Conservation (phyloP, 2,113 vertebrate genomes). For the Emberiza fucata region DNA sequence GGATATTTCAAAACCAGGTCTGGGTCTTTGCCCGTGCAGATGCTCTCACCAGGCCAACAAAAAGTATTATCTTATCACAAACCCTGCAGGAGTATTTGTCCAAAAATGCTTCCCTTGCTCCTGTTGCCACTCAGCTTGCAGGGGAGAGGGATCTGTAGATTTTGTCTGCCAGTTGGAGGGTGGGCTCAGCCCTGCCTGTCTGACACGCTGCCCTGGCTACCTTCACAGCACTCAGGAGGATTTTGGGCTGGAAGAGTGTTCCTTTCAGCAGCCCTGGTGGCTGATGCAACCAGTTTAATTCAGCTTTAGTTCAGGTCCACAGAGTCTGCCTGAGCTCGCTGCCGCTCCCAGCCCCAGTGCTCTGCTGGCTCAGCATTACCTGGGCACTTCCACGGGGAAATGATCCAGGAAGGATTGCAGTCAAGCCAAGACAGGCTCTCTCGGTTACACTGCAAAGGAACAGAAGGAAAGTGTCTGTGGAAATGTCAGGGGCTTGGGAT, state of each 20-base stretch:
- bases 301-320: not conserved
- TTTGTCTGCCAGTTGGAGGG: not conserved
- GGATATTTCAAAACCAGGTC: rapidly evolving
- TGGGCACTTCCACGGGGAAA: not conserved
- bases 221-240: not conserved
- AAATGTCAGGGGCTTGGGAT: not conserved
- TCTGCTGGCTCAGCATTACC: conserved; percentile 35
- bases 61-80: not conserved
- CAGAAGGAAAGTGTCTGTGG: not conserved
- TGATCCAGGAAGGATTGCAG: not conserved
- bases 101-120: not conserved
- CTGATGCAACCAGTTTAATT: not conserved
- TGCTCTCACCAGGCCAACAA: not conserved
- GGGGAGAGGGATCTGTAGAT: not conserved
- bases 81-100: not conserved
- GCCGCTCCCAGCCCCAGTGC: not conserved
- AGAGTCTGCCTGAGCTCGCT: not conserved
- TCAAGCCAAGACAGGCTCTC: not conserved
- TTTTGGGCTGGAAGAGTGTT: not conserved
- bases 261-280: not conserved
- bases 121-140: not conserved
- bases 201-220: not conserved
- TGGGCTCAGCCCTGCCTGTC: not conserved
- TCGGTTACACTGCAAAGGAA: rapidly evolving
- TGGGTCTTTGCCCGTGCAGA: not conserved